These are phyloP conservation scores for Gobionotothen gibberifrons DNA, from an alignment of 2,797 vertebrate genomes.

Conservation along the genomic window DNA sequence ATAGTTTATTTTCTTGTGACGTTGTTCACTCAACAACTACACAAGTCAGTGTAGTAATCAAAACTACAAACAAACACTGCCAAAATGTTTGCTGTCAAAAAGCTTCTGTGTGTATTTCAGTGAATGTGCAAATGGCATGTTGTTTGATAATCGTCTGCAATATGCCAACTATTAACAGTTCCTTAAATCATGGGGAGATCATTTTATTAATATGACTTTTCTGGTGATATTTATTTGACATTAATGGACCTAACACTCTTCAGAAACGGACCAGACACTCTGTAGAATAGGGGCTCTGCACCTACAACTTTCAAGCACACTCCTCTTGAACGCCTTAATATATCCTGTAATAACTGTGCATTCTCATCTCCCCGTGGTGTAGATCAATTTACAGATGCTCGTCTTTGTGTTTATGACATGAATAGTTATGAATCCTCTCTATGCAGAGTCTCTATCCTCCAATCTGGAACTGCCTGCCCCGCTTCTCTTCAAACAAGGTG, in stretches of 20 bases:
- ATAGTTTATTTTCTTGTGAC: conserved; percentile 59
- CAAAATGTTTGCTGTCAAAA: conserved; percentile 62
- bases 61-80: conserved; percentile 67
- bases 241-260: conserved; percentile 40
- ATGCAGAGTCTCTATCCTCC: conserved; percentile 65
- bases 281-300: conserved; percentile 61
- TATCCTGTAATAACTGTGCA: conserved; percentile 51
- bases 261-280: conserved; percentile 26
- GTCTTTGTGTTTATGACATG: conserved; percentile 53
- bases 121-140: conserved; percentile 61
- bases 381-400: conserved; percentile 45
- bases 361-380: conserved; percentile 41
- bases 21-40: conserved; percentile 40
- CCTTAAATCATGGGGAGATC: conserved; percentile 23
- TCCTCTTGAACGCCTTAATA: conserved; percentile 69
- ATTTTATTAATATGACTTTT: conserved; percentile 26
- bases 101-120: conserved; percentile 62
- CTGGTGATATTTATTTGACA: conserved; percentile 46
- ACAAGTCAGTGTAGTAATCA: conserved; percentile 48
- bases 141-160: conserved; percentile 50
- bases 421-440: conserved; percentile 41
- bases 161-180: conserved; percentile 36
- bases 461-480: conserved; percentile 58
- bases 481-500: conserved; percentile 67
- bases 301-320: conserved; percentile 45